phyloP scores from a whole-genome alignment of 2,888 invertebrate species.

The Noctua janthina region DNA sequence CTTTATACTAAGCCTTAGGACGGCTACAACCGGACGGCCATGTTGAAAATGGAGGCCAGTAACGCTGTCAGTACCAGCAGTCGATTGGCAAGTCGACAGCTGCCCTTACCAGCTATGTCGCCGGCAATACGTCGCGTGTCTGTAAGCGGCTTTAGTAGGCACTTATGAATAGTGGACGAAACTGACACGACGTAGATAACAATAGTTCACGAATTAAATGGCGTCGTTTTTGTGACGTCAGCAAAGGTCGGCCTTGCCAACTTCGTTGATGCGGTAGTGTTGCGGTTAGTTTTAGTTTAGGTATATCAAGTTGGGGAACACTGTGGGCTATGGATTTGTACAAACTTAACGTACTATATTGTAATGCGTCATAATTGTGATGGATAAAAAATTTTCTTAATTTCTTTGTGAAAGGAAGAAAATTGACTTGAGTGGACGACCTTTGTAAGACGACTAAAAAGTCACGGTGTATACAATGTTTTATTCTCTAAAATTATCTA shows the following conservation, averaged over 20 bases:
- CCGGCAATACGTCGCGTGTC: constrained; percentile 1
- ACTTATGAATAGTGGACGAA: constrained; percentile 51
- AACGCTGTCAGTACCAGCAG: neutral
- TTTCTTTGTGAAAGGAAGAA: neutral
- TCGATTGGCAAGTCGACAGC: constrained; percentile 1
- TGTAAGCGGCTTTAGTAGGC: constrained; percentile 7
- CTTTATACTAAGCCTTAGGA: constrained; percentile 64
- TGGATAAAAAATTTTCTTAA: neutral
- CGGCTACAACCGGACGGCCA: constrained; percentile 20
- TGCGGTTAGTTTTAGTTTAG: constrained; percentile 53
- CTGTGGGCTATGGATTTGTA: constrained; percentile 28
- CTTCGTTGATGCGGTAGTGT: constrained; percentile 41
- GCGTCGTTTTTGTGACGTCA: constrained; percentile 61
- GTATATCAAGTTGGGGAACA: constrained; percentile 31
- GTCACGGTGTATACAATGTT: too few relatives aligned
- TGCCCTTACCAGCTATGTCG: neutral
- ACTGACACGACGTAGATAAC: constrained; percentile 43
- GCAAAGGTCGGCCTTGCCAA: constrained; percentile 36
- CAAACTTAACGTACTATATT: neutral
- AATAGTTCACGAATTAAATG: constrained; percentile 61
- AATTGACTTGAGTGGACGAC: too few relatives aligned
- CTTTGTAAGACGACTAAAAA: too few relatives aligned
- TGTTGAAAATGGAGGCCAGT: neutral
- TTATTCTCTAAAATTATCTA: neutral
- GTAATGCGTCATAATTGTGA: neutral